These are phyloP conservation scores for Gopherus evgoodei DNA, from an alignment of 2,113 vertebrate genomes.

Conservation along the genomic window DNA sequence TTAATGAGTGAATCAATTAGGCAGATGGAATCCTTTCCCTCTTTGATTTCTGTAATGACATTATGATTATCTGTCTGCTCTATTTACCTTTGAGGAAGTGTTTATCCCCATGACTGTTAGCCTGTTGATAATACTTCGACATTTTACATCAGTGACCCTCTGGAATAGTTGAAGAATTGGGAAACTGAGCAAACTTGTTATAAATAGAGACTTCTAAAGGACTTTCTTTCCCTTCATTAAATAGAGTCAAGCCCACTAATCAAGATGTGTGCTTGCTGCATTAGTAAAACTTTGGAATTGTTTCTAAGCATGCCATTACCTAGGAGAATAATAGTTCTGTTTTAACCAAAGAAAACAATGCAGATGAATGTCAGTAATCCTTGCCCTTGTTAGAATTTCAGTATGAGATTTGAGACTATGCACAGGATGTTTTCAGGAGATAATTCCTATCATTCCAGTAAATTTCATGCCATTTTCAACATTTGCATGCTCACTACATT, in stretches of 20 bases:
- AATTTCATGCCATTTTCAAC: conserved; percentile 32
- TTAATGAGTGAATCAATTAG: conserved; percentile 2
- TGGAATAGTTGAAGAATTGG: conserved; percentile 55
- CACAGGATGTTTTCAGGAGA: conserved; percentile 19
- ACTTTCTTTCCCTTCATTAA: conserved; percentile 26
- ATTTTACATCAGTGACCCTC: conserved; percentile 65
- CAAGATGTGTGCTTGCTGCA: neutral
- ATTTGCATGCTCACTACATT: conserved; percentile 1
- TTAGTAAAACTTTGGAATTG: neutral
- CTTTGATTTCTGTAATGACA: conserved; percentile 58
- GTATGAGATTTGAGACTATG: conserved; percentile 8
- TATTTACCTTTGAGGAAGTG: conserved; percentile 66
- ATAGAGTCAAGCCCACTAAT: conserved; percentile 20
- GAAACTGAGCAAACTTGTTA: conserved; percentile 55
- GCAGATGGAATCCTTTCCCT: conserved; percentile 8
- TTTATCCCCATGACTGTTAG: conserved; percentile 60
- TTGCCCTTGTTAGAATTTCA: conserved; percentile 45
- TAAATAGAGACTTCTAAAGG: conserved; percentile 51
- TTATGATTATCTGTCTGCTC: conserved; percentile 64
- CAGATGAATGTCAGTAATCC: neutral
- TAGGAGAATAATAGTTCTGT: neutral
- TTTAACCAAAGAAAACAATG: neutral
- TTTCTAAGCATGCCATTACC: neutral
- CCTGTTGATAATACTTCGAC: conserved; percentile 61
- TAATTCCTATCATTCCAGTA: neutral